These are phyloP conservation scores for Anhinga rufa DNA, from an alignment of 2,113 vertebrate genomes.

Conservation along the genomic window DNA sequence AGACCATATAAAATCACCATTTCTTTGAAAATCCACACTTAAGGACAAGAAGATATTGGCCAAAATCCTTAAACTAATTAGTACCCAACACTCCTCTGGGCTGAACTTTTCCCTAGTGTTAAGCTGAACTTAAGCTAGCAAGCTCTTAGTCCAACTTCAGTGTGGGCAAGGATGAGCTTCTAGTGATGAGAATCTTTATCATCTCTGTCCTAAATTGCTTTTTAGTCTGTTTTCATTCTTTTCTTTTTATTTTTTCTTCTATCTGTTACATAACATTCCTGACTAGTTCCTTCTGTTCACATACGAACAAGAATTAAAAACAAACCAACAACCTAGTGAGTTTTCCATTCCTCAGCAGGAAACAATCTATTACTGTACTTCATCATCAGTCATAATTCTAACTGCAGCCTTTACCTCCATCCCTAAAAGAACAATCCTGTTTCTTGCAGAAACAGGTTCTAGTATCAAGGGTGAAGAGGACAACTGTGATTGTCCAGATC, in stretches of 20 bases:
- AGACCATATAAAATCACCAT: slow-evolving; percentile 7
- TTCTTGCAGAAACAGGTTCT: not conserved
- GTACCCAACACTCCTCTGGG: slow-evolving; percentile 1
- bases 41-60: not conserved
- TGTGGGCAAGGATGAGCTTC: not conserved
- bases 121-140: slow-evolving; percentile 1
- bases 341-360: not conserved
- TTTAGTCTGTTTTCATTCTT: not conserved
- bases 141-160: not conserved
- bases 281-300: not conserved
- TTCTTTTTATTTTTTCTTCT: not conserved
- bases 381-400: not conserved
- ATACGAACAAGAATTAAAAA: not conserved
- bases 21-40: slow-evolving; percentile 28
- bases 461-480: not conserved
- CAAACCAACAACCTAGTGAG: not conserved
- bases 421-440: not conserved
- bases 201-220: not conserved
- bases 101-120: slow-evolving; percentile 4
- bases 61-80: slow-evolving; percentile 48
- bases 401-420: not conserved
- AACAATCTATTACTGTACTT: not conserved
- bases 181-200: not conserved
- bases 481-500: not conserved
- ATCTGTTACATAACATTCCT: not conserved